Evolutionary conservation across 2,113 vertebrate genomes (phyloP), one percentile per base, ranked within the genome.

Genomic region (Calypte anna): DNA sequence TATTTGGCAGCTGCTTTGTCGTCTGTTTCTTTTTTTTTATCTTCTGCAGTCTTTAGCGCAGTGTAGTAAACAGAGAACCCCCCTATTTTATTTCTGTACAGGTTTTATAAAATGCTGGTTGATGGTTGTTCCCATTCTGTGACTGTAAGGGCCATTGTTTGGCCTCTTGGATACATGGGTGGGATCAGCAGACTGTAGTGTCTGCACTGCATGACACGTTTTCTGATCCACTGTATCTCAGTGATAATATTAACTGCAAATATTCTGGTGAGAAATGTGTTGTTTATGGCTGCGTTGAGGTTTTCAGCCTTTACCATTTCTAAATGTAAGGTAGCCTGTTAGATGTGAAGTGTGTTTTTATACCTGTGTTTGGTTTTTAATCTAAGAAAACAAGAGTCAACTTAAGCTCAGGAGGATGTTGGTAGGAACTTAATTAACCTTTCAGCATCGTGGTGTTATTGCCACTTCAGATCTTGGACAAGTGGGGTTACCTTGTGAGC

Each of bases 1-100:
- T 95, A 79, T 91, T 98, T 98, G 95, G 95, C 95, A 91, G 91
- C 90, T 89, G 94, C 86, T 94, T 92, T 94, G 87, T 80, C 76
- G 53, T 30, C 73, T 33, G 33, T 46, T 46, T 46, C 20, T 46
- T 46, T 46, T 31, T 38, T 95, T 93, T 85, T 51, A 58, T 33
- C 73, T 94, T 88, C 85, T 28, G 55, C 51, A 57, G 7, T 95
- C 80, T 67, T 90, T 21, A 70, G 62, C 74, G 62, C 70, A 12
- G 25, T 92, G 14, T 95, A 91, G 55, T 87, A 74, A 94, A 88
- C 53, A 31, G 83, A 86, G 83, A 87, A 92, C 22, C 90, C 85
- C 50, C 7, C 33, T 59, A 4, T 90, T 93, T 93, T 55, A 57
- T 89, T 87, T 78, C 53, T 76, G 8, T 53, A 36, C 6, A 51